Evolutionary conservation across 1,140 invertebrate genomes (phyloP).

Genomic region (Leptestheria dahalacensis): DNA sequence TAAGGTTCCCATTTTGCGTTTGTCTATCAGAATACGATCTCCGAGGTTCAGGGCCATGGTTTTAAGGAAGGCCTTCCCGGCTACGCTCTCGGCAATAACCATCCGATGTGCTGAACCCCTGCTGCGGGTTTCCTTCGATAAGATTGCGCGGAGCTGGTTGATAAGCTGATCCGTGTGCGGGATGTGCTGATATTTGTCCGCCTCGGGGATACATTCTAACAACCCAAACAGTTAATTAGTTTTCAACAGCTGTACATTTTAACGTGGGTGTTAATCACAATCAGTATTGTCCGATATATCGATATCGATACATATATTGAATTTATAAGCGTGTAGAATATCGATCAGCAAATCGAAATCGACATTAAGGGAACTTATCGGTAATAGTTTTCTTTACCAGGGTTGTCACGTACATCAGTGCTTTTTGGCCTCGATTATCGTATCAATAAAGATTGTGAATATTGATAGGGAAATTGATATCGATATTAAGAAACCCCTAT

Average conservation of each 20-base stretch:
- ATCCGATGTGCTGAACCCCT: slow-evolving; percentile 19
- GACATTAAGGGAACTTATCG: no score
- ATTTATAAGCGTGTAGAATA: no score
- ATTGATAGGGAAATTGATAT: no score
- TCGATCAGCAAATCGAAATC: no score
- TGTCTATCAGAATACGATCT: slow-evolving; percentile 35
- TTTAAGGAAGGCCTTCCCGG: slow-evolving; percentile 34
- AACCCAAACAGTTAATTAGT: neutral
- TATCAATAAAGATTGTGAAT: no score
- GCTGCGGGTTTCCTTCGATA: slow-evolving; percentile 19
- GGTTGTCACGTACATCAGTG: no score
- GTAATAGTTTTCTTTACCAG: no score
- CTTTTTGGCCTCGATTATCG: no score
- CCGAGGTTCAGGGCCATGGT: slow-evolving; percentile 34
- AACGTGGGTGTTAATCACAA: slow-evolving; percentile 18
- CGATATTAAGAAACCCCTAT: no score
- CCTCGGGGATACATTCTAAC: slow-evolving; percentile 35
- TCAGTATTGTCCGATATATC: no score
- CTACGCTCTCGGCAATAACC: slow-evolving; percentile 22
- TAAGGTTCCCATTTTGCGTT: slow-evolving; percentile 35
- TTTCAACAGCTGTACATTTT: neutral
- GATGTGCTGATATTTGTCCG: slow-evolving; percentile 27
- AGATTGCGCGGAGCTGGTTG: slow-evolving; percentile 23
- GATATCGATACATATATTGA: no score
- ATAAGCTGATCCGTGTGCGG: slow-evolving; percentile 27